Conservation (phyloP, 2,113 vertebrate genomes). For the Pseudolaguvia tuberculata region DNA sequence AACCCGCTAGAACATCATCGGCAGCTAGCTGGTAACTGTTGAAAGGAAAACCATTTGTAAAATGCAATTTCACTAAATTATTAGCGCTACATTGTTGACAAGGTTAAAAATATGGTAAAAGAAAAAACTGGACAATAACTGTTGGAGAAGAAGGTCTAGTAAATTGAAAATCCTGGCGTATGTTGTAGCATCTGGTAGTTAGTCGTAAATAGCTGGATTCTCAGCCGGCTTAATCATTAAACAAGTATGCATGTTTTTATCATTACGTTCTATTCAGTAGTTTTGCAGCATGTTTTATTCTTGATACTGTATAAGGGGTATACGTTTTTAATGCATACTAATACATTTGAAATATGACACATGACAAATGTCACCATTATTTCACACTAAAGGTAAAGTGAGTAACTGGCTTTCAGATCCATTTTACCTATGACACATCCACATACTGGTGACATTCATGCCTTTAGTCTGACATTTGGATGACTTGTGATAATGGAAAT, state of each 20-base stretch:
- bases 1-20: too few relatives aligned
- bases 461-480: background rate
- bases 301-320: background rate
- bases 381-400: background rate
- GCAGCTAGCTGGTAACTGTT: too few relatives aligned
- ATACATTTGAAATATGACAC: conserved; percentile 2
- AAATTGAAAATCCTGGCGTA: background rate
- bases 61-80: too few relatives aligned
- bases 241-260: background rate
- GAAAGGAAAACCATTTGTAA: too few relatives aligned
- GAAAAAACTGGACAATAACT: background rate
- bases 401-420: background rate
- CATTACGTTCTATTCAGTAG: background rate
- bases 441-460: background rate
- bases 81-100: background rate
- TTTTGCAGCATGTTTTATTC: background rate
- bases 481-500: background rate
- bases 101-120: background rate
- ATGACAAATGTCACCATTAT: background rate
- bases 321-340: background rate
- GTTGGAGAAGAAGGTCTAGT: background rate
- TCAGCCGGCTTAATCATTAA: background rate
- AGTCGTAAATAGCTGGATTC: background rate
- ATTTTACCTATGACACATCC: background rate
- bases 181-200: background rate